phyloP scores from a whole-genome alignment of 1,140 invertebrate species.

The Littorina saxatilis region DNA sequence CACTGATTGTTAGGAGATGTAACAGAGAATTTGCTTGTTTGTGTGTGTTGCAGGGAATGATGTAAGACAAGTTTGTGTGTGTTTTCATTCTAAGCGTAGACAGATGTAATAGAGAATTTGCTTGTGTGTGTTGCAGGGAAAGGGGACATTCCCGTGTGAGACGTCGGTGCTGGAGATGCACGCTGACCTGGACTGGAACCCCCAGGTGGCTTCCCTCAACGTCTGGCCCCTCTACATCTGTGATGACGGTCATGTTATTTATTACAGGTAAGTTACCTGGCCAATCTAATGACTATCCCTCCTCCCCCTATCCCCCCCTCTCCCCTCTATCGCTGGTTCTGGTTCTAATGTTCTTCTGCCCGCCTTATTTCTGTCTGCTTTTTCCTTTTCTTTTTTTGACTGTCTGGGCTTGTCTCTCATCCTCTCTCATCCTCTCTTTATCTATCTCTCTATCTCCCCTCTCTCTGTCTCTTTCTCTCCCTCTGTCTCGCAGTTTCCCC shows the following conservation, averaged over 20 bases:
- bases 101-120: too few relatives aligned
- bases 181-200: slow-evolving; percentile 79
- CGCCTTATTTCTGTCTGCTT: not conserved
- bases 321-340: not conserved
- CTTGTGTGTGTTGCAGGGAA: slow-evolving; percentile 66
- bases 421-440: not conserved
- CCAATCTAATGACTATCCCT: not conserved
- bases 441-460: not conserved
- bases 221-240: slow-evolving; percentile 77
- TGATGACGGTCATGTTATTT: slow-evolving; percentile 80
- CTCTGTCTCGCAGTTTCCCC: not conserved
- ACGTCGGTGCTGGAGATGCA: slow-evolving; percentile 79
- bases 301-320: not conserved
- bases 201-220: slow-evolving; percentile 74
- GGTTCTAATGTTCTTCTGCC: not conserved
- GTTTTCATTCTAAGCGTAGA: too few relatives aligned
- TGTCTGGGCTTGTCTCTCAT: not conserved
- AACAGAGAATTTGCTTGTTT: too few relatives aligned
- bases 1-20: too few relatives aligned
- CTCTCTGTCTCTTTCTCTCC: not conserved
- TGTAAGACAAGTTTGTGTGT: too few relatives aligned
- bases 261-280: slow-evolving; percentile 78
- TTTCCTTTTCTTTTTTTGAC: too few relatives aligned
- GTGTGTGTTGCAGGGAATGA: too few relatives aligned
- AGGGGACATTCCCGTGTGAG: slow-evolving; percentile 80